Percentiles rank a stretch among this genome's conserved stretches.
Conservation (phyloP, 2,113 vertebrate genomes). For the Ifrita kowaldi region DNA sequence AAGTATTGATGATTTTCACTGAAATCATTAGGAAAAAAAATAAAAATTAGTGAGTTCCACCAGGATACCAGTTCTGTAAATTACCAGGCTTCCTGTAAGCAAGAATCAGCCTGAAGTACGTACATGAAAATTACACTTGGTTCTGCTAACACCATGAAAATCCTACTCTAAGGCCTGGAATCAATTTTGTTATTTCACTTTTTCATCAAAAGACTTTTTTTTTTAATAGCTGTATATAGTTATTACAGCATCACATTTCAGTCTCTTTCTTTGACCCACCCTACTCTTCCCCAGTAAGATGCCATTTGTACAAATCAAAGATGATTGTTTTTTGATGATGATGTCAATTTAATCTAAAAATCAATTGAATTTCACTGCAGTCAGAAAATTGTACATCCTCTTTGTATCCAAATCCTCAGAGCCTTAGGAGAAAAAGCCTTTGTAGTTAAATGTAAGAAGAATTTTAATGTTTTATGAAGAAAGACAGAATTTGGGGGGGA, state of each 20-base stretch:
- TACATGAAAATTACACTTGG: neutral
- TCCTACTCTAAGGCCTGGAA: neutral
- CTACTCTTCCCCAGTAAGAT: neutral
- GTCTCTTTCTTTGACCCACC: neutral
- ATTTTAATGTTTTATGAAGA: constrained; percentile 12
- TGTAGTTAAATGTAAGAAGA: constrained; percentile 5
- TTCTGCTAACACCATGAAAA: neutral
- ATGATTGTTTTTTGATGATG: neutral
- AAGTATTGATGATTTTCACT: neutral
- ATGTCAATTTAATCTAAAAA: constrained; percentile 7
- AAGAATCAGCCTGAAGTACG: neutral
- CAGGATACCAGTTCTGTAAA: neutral
- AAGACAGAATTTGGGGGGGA: neutral
- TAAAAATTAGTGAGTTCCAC: neutral
- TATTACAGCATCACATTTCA: neutral
- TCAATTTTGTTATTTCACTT: neutral
- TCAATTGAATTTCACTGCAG: neutral
- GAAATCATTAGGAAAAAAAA: neutral
- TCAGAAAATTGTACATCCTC: neutral
- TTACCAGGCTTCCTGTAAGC: neutral
- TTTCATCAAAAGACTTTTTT: neutral
- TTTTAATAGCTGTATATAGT: neutral
- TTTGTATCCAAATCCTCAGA: neutral
- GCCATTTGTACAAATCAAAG: neutral
- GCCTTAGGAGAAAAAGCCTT: neutral